Evolutionary conservation across 2,797 vertebrate species (phyloP).

Genomic region (Tadarida brasiliensis): DNA sequence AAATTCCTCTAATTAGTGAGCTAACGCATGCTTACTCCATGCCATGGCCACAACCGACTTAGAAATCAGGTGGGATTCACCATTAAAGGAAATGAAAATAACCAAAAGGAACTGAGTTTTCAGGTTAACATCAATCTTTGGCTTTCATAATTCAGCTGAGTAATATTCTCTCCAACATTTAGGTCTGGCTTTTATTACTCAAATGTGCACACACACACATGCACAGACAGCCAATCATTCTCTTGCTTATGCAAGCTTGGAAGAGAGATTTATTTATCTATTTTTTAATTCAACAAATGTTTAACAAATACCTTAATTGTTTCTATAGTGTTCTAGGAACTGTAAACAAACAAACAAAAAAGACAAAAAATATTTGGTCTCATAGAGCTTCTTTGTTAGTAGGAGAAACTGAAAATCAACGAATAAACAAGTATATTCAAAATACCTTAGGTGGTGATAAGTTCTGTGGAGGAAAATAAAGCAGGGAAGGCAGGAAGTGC

Average conservation of each 20-base stretch:
- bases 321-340: too few species aligned
- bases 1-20: too few species aligned
- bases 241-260: not conserved
- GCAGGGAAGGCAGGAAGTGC: not conserved
- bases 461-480: not conserved
- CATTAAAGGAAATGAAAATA: too few species aligned
- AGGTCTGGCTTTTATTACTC: not conserved
- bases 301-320: not conserved
- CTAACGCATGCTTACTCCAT: too few species aligned
- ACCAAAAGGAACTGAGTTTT: not conserved
- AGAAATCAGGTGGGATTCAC: too few species aligned
- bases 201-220: not conserved
- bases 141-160: not conserved
- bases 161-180: not conserved
- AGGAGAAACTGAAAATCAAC: not conserved
- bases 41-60: too few species aligned
- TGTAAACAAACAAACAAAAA: not conserved
- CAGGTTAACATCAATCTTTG: not conserved
- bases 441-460: not conserved
- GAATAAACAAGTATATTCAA: not conserved
- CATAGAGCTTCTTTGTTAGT: not conserved
- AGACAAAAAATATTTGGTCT: not conserved
- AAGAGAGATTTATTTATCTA: not conserved
- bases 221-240: not conserved
- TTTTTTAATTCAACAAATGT: not conserved